A percentile compares a stretch with the other conserved stretches of the same genome.
phyloP scores from a whole-genome alignment of 92 coral and sea anemone species.

The Scolanthus callimorphus region DNA sequence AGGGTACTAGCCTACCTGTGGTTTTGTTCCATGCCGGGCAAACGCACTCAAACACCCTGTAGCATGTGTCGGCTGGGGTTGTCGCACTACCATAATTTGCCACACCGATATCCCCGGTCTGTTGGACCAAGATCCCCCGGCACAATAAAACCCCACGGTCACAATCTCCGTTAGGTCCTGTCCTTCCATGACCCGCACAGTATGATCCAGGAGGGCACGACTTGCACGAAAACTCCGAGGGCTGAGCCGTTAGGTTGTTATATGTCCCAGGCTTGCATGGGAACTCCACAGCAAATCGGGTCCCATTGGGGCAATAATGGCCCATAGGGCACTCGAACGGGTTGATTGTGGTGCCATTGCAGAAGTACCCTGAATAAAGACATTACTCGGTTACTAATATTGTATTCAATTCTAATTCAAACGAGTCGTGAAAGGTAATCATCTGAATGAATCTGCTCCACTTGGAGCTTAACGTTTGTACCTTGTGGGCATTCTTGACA shows the following conservation, averaged over 20 bases:
- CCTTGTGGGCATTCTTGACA: conserved; percentile 86
- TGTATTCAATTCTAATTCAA: no score
- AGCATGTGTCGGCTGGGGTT: conserved; percentile 85
- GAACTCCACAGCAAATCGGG: conserved; percentile 67
- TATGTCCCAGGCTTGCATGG: conserved; percentile 93
- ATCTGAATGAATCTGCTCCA: no score
- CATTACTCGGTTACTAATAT: no score
- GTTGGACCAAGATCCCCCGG: conserved; percentile 82
- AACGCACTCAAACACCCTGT: conserved; percentile 80
- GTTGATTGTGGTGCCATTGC: conserved; percentile 76
- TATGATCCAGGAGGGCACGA: conserved; percentile 90
- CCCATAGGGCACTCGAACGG: conserved; percentile 82
- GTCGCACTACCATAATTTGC: conserved; percentile 67
- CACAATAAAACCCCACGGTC: conserved; percentile 91
- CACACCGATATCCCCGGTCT: conserved; percentile 87
- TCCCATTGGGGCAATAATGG: conserved; percentile 81
- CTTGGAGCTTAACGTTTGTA: no score
- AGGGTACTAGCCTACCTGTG: no score
- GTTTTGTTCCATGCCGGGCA: conserved; percentile 97
- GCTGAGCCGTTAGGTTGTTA: conserved; percentile 85
- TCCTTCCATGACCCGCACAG: conserved; percentile 84
- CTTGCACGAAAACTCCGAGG: conserved; percentile 66
- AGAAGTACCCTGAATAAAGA: conserved; percentile 66
- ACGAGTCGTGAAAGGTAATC: no score
- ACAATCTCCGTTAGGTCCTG: conserved; percentile 79